These are phyloP conservation scores for Eupithecia tripunctaria DNA, from an alignment of 2,888 invertebrate species.

Conservation along the genomic window DNA sequence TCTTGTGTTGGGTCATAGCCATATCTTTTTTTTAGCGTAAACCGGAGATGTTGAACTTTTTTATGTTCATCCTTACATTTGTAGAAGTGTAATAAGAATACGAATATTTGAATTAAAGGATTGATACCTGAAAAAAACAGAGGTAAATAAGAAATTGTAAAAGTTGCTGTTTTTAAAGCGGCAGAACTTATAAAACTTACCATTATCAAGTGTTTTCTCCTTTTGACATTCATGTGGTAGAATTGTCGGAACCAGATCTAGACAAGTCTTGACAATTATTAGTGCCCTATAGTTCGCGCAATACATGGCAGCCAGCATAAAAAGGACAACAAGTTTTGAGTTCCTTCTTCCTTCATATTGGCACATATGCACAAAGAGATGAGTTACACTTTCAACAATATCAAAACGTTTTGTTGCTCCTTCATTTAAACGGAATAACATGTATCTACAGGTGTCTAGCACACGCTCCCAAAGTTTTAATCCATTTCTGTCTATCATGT, in stretches of 20 bases:
- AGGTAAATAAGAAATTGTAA: neutral
- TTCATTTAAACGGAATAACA: conserved; percentile 67
- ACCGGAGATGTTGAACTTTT: conserved; percentile 64
- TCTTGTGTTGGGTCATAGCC: conserved; percentile 69
- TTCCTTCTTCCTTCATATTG: conserved; percentile 61
- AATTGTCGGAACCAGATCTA: conserved; percentile 74
- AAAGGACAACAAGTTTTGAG: conserved; percentile 63
- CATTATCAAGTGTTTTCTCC: conserved; percentile 45
- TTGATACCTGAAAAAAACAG: conserved; percentile 65
- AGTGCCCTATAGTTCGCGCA: conserved; percentile 73
- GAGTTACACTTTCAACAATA: conserved; percentile 70
- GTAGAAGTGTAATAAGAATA: conserved; percentile 76
- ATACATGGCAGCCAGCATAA: conserved; percentile 79
- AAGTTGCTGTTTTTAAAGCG: neutral
- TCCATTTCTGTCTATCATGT: conserved; percentile 50
- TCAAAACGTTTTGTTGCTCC: conserved; percentile 63
- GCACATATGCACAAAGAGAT: conserved; percentile 75
- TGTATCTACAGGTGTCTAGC: conserved; percentile 66
- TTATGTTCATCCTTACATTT: conserved; percentile 70
- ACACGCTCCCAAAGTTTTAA: conserved; percentile 57
- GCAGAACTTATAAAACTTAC: conserved; percentile 53
- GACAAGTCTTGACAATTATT: conserved; percentile 69
- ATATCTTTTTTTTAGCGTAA: conserved; percentile 65
- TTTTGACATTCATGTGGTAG: conserved; percentile 56
- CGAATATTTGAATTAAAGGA: conserved; percentile 70